These are phyloP conservation scores for Phyllostomus discolor DNA, from an alignment of 2,113 vertebrate species.

Conservation along the genomic window DNA sequence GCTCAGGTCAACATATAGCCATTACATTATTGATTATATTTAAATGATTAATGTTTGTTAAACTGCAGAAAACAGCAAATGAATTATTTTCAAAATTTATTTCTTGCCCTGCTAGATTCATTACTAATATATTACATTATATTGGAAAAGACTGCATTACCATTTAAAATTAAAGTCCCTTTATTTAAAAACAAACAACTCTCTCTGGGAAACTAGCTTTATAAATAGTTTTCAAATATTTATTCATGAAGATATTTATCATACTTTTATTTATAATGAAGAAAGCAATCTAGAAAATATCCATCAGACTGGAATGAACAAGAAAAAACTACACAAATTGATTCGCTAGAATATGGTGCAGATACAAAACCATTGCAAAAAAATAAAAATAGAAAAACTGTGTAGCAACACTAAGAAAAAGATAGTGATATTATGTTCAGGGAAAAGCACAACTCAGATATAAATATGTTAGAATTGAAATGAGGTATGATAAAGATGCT, in stretches of 20 bases:
- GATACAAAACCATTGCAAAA: background rate
- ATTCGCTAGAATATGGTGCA: background rate
- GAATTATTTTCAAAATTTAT: slow-evolving; percentile 27
- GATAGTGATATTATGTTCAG: background rate
- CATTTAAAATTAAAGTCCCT: slow-evolving; percentile 22
- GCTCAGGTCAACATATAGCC: slow-evolving; percentile 32
- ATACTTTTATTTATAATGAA: slow-evolving; percentile 28
- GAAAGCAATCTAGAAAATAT: slow-evolving; percentile 3
- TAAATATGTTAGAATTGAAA: background rate
- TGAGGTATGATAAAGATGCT: background rate
- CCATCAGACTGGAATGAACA: background rate
- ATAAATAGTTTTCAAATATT: background rate
- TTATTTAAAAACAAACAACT: slow-evolving; percentile 32
- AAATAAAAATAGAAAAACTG: background rate
- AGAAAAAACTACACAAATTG: background rate
- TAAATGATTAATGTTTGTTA: slow-evolving; percentile 42
- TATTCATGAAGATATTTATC: background rate
- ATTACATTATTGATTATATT: slow-evolving; percentile 29
- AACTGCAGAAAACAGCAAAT: slow-evolving; percentile 31
- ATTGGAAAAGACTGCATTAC: background rate
- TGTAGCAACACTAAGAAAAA: background rate
- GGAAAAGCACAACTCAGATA: background rate
- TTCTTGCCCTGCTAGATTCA: slow-evolving; percentile 19
- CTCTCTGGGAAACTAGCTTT: background rate
- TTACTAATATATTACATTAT: slow-evolving; percentile 17